These are phyloP conservation scores for Tyrophagus putrescentiae DNA, from an alignment of 1,140 invertebrate species.

Conservation along the genomic window DNA sequence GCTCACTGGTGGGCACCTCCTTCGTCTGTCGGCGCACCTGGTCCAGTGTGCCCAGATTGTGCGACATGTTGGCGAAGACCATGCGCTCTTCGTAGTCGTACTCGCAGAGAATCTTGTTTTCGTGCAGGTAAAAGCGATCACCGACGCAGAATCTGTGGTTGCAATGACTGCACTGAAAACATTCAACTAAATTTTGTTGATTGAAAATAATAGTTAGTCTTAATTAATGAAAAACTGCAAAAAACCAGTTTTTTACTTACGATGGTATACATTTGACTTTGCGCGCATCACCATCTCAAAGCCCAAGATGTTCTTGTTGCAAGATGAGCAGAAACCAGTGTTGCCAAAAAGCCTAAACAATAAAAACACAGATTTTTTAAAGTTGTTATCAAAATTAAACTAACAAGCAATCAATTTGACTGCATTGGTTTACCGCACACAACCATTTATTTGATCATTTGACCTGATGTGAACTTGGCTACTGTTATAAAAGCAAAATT, in stretches of 20 bases:
- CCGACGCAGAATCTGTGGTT: constrained; percentile 59
- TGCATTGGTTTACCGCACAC: too few relatives aligned
- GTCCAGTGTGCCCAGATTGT: background rate
- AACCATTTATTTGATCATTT: too few relatives aligned
- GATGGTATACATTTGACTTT: constrained; percentile 82
- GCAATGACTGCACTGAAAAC: background rate
- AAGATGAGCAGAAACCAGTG: constrained; percentile 64
- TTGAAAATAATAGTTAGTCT: background rate
- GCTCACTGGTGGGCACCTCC: background rate
- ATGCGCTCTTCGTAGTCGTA: constrained; percentile 82
- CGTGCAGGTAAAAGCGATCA: constrained; percentile 75
- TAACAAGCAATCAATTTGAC: too few relatives aligned
- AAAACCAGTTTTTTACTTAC: too few relatives aligned
- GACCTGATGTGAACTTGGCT: too few relatives aligned
- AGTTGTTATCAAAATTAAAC: too few relatives aligned
- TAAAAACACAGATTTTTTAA: too few relatives aligned
- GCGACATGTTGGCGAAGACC: constrained; percentile 48
- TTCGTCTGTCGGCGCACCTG: constrained; percentile 1
- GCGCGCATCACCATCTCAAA: constrained; percentile 96
- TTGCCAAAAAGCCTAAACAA: constrained; percentile 14
- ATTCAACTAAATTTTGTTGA: background rate
- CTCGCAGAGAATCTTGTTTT: constrained; percentile 84
- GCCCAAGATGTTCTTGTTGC: constrained; percentile 81
- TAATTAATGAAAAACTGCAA: too few relatives aligned
- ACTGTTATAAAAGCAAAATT: too few relatives aligned